These are phyloP conservation scores for Sylvia borin DNA, from an alignment of 2,797 vertebrate species.

Conservation along the genomic window DNA sequence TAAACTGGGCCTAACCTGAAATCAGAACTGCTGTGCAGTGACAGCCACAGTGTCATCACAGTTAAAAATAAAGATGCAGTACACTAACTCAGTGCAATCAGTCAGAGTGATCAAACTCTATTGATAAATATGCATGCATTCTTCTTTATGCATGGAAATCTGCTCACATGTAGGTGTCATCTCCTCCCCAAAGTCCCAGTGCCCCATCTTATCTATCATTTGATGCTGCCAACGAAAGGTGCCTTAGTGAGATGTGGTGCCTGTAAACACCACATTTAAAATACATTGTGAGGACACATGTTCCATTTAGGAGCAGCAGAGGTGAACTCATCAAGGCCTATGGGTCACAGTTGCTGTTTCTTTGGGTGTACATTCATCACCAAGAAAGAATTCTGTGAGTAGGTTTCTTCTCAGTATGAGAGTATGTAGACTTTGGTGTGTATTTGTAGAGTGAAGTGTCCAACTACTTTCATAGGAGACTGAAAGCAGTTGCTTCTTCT, in stretches of 20 bases:
- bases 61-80: background rate
- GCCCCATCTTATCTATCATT: background rate
- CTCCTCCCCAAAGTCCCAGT: background rate
- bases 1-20: background rate
- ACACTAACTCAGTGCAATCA: background rate
- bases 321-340: background rate
- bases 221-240: background rate
- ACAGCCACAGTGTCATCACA: background rate
- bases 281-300: background rate
- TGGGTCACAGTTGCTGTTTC: background rate
- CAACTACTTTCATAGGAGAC: background rate
- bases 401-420: background rate
- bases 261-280: background rate
- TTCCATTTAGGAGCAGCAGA: background rate
- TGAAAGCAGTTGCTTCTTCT: background rate
- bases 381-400: background rate
- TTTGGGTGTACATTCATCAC: background rate
- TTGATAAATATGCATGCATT: background rate
- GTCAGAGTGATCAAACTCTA: background rate
- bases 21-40: background rate
- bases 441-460: background rate
- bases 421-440: background rate
- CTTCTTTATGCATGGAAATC: background rate
- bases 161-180: background rate
- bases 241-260: background rate